Evolutionary conservation across 2,113 vertebrate genomes (phyloP), one percentile per base, ranked within the genome.

Genomic region (Asarcornis scutulata): DNA sequence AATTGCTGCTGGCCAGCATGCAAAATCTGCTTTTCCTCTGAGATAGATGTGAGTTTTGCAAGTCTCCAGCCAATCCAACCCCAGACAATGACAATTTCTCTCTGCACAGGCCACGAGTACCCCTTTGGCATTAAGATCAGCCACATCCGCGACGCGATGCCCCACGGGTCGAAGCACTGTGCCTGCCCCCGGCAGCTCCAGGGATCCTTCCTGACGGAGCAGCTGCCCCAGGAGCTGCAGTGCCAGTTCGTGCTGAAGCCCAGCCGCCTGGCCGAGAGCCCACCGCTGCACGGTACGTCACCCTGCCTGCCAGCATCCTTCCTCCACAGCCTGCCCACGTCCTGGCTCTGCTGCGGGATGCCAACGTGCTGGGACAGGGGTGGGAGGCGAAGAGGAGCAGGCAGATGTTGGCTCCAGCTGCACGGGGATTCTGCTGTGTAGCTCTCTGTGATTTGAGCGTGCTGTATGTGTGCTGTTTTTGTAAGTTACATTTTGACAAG

Each of bases 51-150:
- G 76, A 88, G 55, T 93, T 87, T 38, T 63, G 46, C 55, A 56
- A 67, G 74, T 71, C 72, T 74, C 52, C 40, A 36, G 62, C 69
- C 91, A 83, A 79, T 82, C 81, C 72, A 53, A 83, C 62, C 31
- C 78, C 78, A 80, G 81, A 67, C 93, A 58, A 88, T 94, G 89
- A 60, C 53, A 48, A 66, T 97, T 97, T 97, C 78, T 96, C 82
- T 97, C 85, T 96, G 91, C 93, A 64, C 95, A 99, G 99, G 99
- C 60, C 99, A 99, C 11, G 99, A 99, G 96, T 99, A 98, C 96
- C 99, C 99, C 76, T 99, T 99, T 91, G 98, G 98, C 96, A 99
- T 99, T 82, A 99, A 99, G 98, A 99, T 99, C 98, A 99, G 98
- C 97, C 99, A 99, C 94, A 98, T 99, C 69, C 98, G 98, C 15